A percentile compares a stretch with the other conserved stretches of the same genome.
These are phyloP conservation scores for Anastrepha ludens DNA, from an alignment of 1,140 invertebrate species.

Conservation along the genomic window DNA sequence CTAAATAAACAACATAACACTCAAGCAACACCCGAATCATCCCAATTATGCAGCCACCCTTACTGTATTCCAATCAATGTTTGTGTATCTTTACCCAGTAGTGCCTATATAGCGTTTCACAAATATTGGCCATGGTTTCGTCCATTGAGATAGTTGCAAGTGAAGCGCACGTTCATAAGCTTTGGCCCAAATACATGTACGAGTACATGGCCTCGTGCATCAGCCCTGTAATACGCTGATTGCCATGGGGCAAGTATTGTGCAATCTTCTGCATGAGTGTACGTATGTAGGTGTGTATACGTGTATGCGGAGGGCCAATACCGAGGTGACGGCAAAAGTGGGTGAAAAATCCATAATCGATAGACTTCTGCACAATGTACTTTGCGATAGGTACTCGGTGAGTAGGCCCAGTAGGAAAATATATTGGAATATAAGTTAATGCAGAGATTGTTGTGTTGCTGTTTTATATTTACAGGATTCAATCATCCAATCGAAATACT, in stretches of 20 bases:
- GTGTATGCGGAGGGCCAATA: not conserved
- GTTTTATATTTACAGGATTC: too few species aligned
- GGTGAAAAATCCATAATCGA: conserved; percentile 49
- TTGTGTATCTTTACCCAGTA: not conserved
- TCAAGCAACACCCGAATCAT: conserved; percentile 1
- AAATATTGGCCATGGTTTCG: not conserved
- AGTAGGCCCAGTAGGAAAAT: not conserved
- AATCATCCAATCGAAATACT: too few species aligned
- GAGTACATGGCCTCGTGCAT: conserved; percentile 31
- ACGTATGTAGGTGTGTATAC: not conserved
- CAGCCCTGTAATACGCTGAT: conserved; percentile 31
- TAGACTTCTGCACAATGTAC: conserved; percentile 34
- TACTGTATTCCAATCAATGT: not conserved
- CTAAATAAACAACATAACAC: conserved; percentile 31
- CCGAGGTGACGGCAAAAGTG: conserved; percentile 46
- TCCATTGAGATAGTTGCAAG: not conserved
- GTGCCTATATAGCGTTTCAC: not conserved
- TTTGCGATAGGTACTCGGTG: not conserved
- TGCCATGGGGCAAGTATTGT: not conserved
- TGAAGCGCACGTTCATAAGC: not conserved
- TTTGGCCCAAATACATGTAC: conserved; percentile 29
- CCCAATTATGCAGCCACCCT: not conserved
- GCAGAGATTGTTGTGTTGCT: too few species aligned
- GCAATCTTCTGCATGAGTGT: not conserved
- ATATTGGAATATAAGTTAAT: not conserved